Conservation (phyloP, 2,113 vertebrate species). For the Syngnathus floridae region DNA sequence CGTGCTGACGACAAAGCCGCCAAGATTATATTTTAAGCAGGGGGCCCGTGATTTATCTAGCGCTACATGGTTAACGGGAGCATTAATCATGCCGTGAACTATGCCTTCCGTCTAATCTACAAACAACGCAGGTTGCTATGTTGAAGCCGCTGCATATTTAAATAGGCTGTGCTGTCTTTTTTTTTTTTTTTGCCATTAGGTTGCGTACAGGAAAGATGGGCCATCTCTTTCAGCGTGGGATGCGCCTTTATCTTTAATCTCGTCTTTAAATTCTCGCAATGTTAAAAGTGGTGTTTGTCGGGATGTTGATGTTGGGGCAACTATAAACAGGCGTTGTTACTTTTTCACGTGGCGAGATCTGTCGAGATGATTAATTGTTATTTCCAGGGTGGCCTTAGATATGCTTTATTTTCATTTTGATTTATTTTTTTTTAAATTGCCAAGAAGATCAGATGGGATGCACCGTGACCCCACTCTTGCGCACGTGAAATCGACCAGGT, state of each 20-base stretch:
- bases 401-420: too few relatives aligned
- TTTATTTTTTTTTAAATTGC: too few relatives aligned
- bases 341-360: too few relatives aligned
- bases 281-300: too few relatives aligned
- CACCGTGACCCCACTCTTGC: neutral
- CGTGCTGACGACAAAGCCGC: slow-evolving; percentile 54
- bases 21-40: slow-evolving; percentile 60
- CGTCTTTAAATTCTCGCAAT: too few relatives aligned
- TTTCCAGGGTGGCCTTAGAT: too few relatives aligned
- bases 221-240: too few relatives aligned
- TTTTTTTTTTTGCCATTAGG: neutral
- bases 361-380: too few relatives aligned
- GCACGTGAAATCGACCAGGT: neutral
- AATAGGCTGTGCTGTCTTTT: neutral
- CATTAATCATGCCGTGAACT: slow-evolving; percentile 64
- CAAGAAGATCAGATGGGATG: too few relatives aligned
- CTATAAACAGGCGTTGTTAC: too few relatives aligned
- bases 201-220: neutral
- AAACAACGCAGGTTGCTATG: slow-evolving; percentile 29
- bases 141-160: neutral
- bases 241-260: too few relatives aligned
- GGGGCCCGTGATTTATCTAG: slow-evolving; percentile 61
- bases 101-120: slow-evolving; percentile 40
- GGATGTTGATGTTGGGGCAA: too few relatives aligned
- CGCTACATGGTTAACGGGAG: slow-evolving; percentile 52